Percentiles rank a stretch among this genome's conserved stretches.
These are phyloP conservation scores for Ditula angustiorana DNA, from an alignment of 2,888 invertebrate species.

Conservation along the genomic window DNA sequence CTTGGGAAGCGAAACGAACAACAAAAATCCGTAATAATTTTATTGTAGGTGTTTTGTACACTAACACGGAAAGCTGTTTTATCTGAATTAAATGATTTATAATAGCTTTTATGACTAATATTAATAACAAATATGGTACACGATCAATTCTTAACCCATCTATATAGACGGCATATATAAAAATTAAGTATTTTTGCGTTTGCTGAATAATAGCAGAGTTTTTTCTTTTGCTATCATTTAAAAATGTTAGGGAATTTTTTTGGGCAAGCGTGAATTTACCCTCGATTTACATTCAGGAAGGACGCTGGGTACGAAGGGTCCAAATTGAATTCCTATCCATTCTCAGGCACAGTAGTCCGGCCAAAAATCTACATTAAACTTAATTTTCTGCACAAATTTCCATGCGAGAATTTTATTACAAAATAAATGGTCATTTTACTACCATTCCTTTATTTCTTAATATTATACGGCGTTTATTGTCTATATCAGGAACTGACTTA, in stretches of 20 bases:
- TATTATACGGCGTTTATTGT: neutral
- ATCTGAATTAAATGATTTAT: too few relatives aligned
- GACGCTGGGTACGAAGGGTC: conserved; percentile 68
- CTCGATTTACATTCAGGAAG: conserved; percentile 79
- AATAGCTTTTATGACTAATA: too few relatives aligned
- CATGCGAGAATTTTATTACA: conserved; percentile 34
- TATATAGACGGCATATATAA: too few relatives aligned
- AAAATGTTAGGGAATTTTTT: conserved; percentile 65
- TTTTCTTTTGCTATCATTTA: conserved; percentile 66
- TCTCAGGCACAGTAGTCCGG: conserved; percentile 65
- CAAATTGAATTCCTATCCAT: conserved; percentile 81
- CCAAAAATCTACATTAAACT: conserved; percentile 59
- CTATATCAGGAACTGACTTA: neutral
- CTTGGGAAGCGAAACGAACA: too few relatives aligned
- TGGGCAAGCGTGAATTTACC: conserved; percentile 66
- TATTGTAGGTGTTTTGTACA: too few relatives aligned
- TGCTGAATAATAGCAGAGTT: conserved; percentile 48
- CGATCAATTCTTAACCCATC: too few relatives aligned
- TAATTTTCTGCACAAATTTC: conserved; percentile 45
- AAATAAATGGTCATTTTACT: conserved; percentile 30
- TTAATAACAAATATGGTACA: too few relatives aligned
- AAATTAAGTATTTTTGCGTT: conserved; percentile 44
- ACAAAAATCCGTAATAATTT: too few relatives aligned
- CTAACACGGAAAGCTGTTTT: too few relatives aligned
- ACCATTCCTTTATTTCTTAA: neutral